Evolutionary conservation across 1,140 invertebrate species (phyloP).

Genomic region (Neoseiulus cucumeris): DNA sequence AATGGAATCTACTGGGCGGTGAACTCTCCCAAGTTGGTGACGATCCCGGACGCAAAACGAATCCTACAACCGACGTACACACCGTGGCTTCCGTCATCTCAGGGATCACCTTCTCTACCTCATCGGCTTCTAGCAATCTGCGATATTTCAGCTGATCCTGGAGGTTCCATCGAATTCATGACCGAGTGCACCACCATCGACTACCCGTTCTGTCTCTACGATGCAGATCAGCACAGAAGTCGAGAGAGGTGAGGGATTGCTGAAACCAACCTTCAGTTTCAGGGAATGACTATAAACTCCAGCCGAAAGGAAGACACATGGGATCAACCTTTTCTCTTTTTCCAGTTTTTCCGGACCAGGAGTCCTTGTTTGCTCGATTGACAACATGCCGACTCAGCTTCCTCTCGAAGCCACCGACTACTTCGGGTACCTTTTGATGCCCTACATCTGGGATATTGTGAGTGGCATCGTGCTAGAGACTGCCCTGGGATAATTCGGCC

Average conservation of each 20-base stretch:
- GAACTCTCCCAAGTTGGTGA: conserved; percentile 79
- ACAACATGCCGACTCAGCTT: conserved; percentile 98
- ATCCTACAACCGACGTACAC: conserved; percentile 63
- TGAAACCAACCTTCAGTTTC: too few species aligned
- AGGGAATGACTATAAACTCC: too few species aligned
- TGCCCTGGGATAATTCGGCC: too few species aligned
- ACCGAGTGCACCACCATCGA: conserved; percentile 99
- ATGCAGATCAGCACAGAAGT: conserved; percentile 91
- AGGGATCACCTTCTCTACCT: conserved; percentile 64
- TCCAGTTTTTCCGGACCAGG: conserved; percentile 84
- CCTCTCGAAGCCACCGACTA: conserved; percentile 91
- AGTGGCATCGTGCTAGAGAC: conserved; percentile 14
- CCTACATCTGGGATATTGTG: conserved; percentile 67
- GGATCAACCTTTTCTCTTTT: background rate
- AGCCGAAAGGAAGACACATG: too few species aligned
- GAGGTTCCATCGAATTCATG: conserved; percentile 98
- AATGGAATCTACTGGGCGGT: conserved; percentile 99
- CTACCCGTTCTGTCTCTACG: conserved; percentile 93
- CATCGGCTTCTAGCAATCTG: conserved; percentile 64
- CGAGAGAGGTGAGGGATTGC: conserved; percentile 63
- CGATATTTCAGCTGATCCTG: conserved; percentile 95
- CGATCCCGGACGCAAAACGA: conserved; percentile 92
- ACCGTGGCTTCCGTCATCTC: conserved; percentile 65
- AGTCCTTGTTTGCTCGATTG: conserved; percentile 92
- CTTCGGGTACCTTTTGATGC: conserved; percentile 78